A percentile compares a stretch with the other conserved stretches of the same genome.
These are phyloP conservation scores for Tigriopus californicus DNA, from an alignment of 2,888 invertebrate species.

Conservation along the genomic window DNA sequence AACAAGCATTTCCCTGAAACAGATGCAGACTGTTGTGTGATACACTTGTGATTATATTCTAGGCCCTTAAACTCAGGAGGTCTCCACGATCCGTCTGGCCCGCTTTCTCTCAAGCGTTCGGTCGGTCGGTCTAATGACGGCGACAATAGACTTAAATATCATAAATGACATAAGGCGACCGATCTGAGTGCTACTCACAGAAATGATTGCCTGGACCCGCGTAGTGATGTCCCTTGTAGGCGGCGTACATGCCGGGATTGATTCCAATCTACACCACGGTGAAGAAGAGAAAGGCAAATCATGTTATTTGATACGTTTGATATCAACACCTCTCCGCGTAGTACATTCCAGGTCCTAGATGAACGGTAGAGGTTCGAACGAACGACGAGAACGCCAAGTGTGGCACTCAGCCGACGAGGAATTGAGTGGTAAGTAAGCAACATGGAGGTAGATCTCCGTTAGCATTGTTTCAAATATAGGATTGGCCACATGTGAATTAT, in stretches of 20 bases:
- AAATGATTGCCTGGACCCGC: conserved; percentile 98
- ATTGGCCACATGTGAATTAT: no score
- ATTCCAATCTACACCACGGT: conserved; percentile 65
- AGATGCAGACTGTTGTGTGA: background rate
- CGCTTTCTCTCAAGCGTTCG: no score
- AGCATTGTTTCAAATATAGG: no score
- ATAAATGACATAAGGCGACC: no score
- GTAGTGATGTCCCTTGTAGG: conserved; percentile 95
- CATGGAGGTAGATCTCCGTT: no score
- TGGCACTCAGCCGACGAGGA: no score
- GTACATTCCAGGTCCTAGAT: no score
- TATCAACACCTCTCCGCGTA: no score
- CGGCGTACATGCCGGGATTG: conserved; percentile 90
- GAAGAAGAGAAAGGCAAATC: background rate
- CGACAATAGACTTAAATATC: background rate
- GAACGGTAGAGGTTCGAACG: no score
- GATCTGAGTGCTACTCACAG: conserved; percentile 39
- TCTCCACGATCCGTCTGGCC: background rate
- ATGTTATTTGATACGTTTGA: background rate
- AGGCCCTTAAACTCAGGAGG: no score
- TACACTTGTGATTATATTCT: background rate
- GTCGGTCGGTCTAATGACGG: background rate
- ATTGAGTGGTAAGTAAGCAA: no score
- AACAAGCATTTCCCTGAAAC: conserved; percentile 72
- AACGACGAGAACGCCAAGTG: no score